Base-by-base conservation (phyloP, 2,888 invertebrate species). In the Drosophila diplacantha region DNA sequence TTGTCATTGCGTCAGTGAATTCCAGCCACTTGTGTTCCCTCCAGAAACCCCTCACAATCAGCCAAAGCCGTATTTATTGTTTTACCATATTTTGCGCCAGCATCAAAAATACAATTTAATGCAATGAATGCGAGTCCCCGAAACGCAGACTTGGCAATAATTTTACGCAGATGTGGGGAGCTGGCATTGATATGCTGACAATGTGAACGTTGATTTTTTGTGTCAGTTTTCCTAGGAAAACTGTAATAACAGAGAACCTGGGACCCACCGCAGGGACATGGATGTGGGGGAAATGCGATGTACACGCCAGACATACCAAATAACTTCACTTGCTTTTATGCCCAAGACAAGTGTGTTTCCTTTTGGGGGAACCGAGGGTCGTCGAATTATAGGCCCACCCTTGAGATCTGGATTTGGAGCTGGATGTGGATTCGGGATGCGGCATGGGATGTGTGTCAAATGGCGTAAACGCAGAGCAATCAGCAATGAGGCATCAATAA, bases 391-490 rank as follows among this genome's bases (percentile, higher is more conserved):
- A 37, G 32, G 20, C 26, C 46, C 61, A 63, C 8, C 35, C 54
- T 5, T 20, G 20, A 20, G 44, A 31, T 18, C 29, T 44, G 29
- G 44, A 18, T 29, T 18, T 29, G 18, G 29, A 31, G 20, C 18
- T 44, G 29, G 44, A 14, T 29, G 29, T 26, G 18, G 24, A 43
- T 43, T 4, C 16, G 43, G 20, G 24, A 46, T 46, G 14, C 9
- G 37, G 35, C 51, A 56, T 37, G 67, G 67, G 58, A 70, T 66
- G 72, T 80, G 81, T 74, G 73, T 78, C 81, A 78, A 76, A 78
- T 78, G 82, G 82, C 71, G 69, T 69, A 74, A 80, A 70, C 77
- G 81, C 80, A 72, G 74, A 82, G 82, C 80, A 78, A 78, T 78
- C 83, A 73, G 75, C 78, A 71, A 75, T 74, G 81, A 68, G 75